Evolutionary conservation across 2,113 vertebrate species (phyloP).

Genomic region (Tragelaphus scriptus): DNA sequence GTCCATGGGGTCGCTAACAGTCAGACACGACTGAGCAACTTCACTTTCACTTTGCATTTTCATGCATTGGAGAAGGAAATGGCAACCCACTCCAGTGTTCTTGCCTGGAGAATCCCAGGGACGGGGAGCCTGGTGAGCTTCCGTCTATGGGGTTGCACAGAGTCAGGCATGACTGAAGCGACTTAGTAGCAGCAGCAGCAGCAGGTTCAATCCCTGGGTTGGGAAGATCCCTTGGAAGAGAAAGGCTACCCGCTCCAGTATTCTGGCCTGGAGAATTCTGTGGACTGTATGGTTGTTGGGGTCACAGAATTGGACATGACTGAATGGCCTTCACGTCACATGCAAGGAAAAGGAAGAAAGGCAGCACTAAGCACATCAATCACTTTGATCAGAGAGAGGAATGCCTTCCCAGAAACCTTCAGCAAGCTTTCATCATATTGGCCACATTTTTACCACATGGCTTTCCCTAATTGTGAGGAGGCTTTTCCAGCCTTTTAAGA

Average conservation of each 20-base stretch:
- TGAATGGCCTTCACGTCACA: not conserved
- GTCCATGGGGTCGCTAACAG: too few relatives aligned
- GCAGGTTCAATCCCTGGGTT: not conserved
- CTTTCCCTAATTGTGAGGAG: not conserved
- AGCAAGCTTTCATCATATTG: not conserved
- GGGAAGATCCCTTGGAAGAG: not conserved
- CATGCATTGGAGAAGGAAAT: too few relatives aligned
- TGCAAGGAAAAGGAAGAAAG: not conserved
- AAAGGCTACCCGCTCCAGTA: not conserved
- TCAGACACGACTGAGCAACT: too few relatives aligned
- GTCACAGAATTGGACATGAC: fast-evolving
- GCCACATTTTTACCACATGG: not conserved
- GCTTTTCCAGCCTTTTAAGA: not conserved
- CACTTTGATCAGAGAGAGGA: not conserved
- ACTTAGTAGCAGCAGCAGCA: not conserved
- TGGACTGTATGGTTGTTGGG: not conserved
- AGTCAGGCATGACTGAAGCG: not conserved
- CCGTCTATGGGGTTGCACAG: too few relatives aligned
- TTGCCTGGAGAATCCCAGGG: too few relatives aligned
- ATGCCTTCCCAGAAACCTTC: not conserved
- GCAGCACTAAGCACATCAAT: not conserved
- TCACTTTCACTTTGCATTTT: too few relatives aligned
- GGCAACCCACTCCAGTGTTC: too few relatives aligned
- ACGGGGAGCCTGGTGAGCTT: too few relatives aligned
- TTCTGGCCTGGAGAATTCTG: not conserved